Conservation (phyloP, 2,113 vertebrate genomes). For the Archilochus colubris region DNA sequence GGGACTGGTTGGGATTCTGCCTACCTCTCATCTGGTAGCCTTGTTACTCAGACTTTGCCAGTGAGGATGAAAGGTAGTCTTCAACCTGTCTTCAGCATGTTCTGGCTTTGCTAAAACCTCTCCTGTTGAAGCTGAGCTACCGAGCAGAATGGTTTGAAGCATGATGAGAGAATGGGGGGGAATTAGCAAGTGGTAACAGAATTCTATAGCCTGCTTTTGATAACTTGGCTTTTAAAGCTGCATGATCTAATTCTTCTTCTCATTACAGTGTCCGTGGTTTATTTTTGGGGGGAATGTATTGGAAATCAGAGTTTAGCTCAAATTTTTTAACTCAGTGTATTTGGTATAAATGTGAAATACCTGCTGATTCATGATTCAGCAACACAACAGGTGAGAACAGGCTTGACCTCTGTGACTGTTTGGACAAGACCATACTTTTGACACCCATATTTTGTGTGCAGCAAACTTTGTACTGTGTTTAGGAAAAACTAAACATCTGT, state of each 20-base stretch:
- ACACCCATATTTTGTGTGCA: not conserved
- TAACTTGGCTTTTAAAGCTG: not conserved
- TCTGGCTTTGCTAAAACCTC: not conserved
- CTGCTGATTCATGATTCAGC: not conserved
- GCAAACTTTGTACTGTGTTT: not conserved
- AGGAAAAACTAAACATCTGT: not conserved
- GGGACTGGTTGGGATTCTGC: not conserved
- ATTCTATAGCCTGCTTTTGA: not conserved
- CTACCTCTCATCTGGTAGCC: not conserved
- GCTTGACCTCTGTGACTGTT: not conserved
- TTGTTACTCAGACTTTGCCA: not conserved
- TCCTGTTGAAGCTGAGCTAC: not conserved
- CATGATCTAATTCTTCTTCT: not conserved
- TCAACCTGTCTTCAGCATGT: not conserved
- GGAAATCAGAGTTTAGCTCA: not conserved
- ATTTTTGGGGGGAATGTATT: too few species aligned
- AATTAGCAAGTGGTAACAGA: not conserved
- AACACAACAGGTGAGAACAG: not conserved
- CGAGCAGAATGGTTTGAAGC: not conserved
- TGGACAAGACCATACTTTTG: not conserved
- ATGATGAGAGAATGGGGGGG: not conserved
- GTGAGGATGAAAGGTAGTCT: not conserved
- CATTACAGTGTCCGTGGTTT: not conserved
- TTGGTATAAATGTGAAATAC: not conserved
- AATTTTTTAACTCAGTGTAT: not conserved